Evolutionary conservation across 2,888 invertebrate genomes (phyloP).

Genomic region (Trissoscelio sp.): DNA sequence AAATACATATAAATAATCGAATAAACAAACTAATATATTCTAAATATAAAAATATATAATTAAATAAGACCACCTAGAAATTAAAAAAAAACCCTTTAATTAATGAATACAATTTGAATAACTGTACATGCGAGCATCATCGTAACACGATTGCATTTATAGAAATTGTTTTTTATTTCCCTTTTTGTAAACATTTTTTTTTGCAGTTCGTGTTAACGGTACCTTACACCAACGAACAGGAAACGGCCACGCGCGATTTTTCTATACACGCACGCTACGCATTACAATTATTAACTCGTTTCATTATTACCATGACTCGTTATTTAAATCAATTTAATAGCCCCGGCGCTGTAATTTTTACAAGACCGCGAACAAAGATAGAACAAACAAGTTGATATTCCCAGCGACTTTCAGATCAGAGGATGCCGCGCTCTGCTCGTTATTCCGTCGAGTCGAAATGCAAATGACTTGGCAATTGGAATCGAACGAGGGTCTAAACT

Average conservation of each 20-base stretch:
- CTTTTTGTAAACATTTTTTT: constrained; percentile 13
- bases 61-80: too few relatives aligned
- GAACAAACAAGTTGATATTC: constrained; percentile 25
- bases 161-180: not conserved
- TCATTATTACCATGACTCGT: constrained; percentile 31
- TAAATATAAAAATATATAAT: too few relatives aligned
- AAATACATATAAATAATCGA: too few relatives aligned
- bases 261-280: constrained; percentile 70
- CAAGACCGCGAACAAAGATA: not conserved
- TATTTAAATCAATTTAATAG: constrained; percentile 35
- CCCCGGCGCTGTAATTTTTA: not conserved
- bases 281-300: constrained; percentile 65
- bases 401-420: constrained; percentile 15
- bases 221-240: constrained; percentile 62
- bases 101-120: not conserved
- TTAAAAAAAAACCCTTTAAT: too few relatives aligned
- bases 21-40: too few relatives aligned
- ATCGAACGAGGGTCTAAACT: constrained; percentile 1
- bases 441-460: constrained; percentile 15
- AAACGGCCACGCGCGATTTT: constrained; percentile 69
- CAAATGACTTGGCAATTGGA: constrained; percentile 8
- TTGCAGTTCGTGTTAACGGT: constrained; percentile 61
- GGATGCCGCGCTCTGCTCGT: not conserved
- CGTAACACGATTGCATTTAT: not conserved
- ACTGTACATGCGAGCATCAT: not conserved